These are phyloP conservation scores for Melanotaenia nigrans DNA, from an alignment of 2,797 vertebrate species.

Conservation along the genomic window DNA sequence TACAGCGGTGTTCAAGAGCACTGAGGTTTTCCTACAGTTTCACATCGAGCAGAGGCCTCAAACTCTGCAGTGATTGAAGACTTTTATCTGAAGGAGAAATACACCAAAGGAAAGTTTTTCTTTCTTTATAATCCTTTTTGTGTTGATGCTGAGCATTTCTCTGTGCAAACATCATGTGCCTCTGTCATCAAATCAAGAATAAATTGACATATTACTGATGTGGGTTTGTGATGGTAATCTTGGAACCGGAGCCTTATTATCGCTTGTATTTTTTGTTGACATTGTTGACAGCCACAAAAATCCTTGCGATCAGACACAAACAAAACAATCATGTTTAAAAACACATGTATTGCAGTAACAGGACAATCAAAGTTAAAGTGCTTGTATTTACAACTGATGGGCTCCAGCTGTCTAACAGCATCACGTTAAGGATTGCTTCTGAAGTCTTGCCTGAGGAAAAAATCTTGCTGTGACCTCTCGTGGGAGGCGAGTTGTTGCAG, in stretches of 20 bases:
- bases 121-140: too few species aligned
- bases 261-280: background rate
- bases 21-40: background rate
- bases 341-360: background rate
- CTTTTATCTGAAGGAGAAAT: background rate
- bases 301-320: background rate
- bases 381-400: constrained; percentile 1
- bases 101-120: background rate
- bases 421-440: background rate
- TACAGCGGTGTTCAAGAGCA: background rate
- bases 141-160: background rate
- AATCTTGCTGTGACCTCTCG: background rate
- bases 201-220: background rate
- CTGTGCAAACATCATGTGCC: background rate
- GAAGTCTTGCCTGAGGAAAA: background rate
- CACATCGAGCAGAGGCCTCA: background rate
- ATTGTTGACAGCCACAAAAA: background rate
- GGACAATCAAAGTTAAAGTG: background rate
- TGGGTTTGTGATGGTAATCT: background rate
- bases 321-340: background rate
- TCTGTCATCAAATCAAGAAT: background rate
- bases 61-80: background rate
- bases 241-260: background rate
- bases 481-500: background rate
- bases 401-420: background rate